phyloP scores from a whole-genome alignment of 2,888 invertebrate genomes.

The Sarcophaga caerulescens region DNA sequence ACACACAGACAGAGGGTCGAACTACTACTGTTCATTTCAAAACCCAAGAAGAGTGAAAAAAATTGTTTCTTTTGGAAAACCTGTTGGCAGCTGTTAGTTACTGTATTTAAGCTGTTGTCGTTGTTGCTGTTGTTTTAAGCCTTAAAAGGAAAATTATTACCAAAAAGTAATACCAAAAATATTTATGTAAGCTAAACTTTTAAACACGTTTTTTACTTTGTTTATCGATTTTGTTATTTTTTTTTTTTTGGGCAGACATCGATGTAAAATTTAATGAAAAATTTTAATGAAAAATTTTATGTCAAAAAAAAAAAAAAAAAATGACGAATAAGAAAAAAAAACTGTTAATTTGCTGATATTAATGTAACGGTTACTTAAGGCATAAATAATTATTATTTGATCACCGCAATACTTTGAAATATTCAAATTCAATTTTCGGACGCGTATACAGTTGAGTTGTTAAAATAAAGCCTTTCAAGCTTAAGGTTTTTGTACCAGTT shows the following conservation, averaged over 20 bases:
- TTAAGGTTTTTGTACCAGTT: too few species aligned
- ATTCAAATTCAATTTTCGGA: too few species aligned
- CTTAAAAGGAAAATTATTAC: slow-evolving; percentile 24
- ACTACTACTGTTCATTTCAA: background rate
- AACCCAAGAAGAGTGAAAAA: background rate
- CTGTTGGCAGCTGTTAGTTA: slow-evolving; percentile 56
- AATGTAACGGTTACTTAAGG: background rate
- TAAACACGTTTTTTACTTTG: slow-evolving; percentile 36
- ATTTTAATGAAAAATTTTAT: background rate
- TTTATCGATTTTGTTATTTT: background rate
- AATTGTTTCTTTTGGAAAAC: slow-evolving; percentile 30
- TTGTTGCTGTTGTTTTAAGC: slow-evolving; percentile 15
- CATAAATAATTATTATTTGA: too few species aligned
- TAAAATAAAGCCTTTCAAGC: too few species aligned
- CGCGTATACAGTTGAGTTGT: too few species aligned
- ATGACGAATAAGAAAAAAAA: background rate
- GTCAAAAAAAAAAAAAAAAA: background rate
- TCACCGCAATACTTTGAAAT: too few species aligned
- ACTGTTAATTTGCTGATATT: slow-evolving; percentile 47
- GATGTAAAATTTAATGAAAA: slow-evolving; percentile 1
- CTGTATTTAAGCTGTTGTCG: slow-evolving; percentile 20
- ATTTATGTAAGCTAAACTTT: slow-evolving; percentile 56
- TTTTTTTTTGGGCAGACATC: background rate
- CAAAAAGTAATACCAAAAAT: slow-evolving; percentile 1
- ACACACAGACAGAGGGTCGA: too few species aligned